Percentiles rank a stretch among this genome's conserved stretches.
Conservation (phyloP, 2,113 vertebrate species). For the Dermatemys mawii region DNA sequence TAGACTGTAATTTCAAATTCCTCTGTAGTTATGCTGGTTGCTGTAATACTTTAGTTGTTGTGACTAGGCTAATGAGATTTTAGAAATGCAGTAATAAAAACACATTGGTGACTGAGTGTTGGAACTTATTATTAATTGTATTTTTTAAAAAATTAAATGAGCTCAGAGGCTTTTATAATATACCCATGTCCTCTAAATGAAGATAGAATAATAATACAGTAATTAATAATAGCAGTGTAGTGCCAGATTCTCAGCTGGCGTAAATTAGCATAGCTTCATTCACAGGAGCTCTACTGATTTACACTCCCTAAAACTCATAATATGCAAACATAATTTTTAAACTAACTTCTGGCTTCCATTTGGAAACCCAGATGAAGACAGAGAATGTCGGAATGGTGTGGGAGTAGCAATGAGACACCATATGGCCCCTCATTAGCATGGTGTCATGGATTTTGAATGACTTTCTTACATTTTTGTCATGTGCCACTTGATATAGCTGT, state of each 20-base stretch:
- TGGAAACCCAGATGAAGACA: neutral
- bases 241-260: neutral
- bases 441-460: neutral
- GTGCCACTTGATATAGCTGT: neutral
- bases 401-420: neutral
- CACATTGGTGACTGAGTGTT: neutral
- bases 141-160: neutral
- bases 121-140: neutral
- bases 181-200: neutral
- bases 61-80: neutral
- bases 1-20: neutral
- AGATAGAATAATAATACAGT: neutral
- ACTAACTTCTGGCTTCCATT: neutral
- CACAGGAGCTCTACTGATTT: neutral
- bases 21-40: accelerated
- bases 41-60: neutral
- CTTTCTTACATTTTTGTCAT: neutral
- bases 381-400: neutral
- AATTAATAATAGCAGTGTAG: neutral
- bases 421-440: neutral
- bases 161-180: neutral
- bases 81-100: neutral
- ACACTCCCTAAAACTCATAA: neutral
- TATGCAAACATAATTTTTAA: neutral
- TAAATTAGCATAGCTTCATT: neutral